These are phyloP conservation scores for Ptilorrhoa leucosticta DNA, from an alignment of 2,113 vertebrate species.

Conservation along the genomic window DNA sequence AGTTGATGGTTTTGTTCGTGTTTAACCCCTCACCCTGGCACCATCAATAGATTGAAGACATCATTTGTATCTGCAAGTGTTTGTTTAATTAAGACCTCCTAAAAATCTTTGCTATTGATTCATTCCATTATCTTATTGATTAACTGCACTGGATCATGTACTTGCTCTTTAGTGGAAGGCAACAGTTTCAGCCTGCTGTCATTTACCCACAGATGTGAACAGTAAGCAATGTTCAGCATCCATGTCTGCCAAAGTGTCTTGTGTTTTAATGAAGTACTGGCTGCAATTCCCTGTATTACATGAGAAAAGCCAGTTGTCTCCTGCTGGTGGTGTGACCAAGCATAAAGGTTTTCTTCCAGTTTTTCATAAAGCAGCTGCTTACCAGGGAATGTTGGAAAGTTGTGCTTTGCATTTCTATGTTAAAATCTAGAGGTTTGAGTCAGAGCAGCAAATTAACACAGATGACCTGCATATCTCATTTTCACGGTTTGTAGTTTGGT, in stretches of 20 bases:
- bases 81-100: constrained; percentile 97
- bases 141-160: constrained; percentile 78
- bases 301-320: constrained; percentile 58
- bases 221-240: constrained; percentile 66
- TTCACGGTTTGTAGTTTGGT: accelerated
- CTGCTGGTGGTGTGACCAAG: constrained; percentile 60
- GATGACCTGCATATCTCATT: background rate
- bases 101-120: constrained; percentile 95
- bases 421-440: constrained; percentile 8
- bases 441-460: background rate
- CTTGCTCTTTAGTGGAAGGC: constrained; percentile 77
- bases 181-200: constrained; percentile 69
- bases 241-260: constrained; percentile 66
- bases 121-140: constrained; percentile 88
- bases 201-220: constrained; percentile 71
- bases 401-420: constrained; percentile 21
- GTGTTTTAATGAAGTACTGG: constrained; percentile 69
- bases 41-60: constrained; percentile 91
- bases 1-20: constrained; percentile 78
- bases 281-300: constrained; percentile 52
- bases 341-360: constrained; percentile 57
- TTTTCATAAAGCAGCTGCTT: constrained; percentile 49
- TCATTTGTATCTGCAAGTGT: constrained; percentile 95
- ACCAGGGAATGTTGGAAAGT: background rate
- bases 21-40: constrained; percentile 80